These are phyloP conservation scores for Azorinus chamasolen DNA, from an alignment of 2,888 invertebrate genomes.

Conservation along the genomic window DNA sequence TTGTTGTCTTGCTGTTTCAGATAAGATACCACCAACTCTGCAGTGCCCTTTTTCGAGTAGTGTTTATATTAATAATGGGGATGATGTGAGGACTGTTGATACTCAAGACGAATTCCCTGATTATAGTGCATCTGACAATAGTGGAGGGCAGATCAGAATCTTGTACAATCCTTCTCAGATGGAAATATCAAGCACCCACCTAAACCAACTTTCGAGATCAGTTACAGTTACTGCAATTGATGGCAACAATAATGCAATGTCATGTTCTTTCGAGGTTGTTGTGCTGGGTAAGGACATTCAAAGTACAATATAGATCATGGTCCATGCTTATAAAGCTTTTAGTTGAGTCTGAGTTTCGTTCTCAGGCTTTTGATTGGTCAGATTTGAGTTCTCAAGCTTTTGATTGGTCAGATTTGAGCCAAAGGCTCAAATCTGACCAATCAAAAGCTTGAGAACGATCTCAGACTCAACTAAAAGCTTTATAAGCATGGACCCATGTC, in stretches of 20 bases:
- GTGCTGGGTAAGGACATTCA: constrained; percentile 59
- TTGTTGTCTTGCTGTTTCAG: constrained; percentile 28
- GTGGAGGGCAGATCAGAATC: background rate
- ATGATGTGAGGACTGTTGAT: too few relatives aligned
- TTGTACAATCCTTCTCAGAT: background rate
- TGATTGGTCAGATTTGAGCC: too few relatives aligned
- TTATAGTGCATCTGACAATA: background rate
- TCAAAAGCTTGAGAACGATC: too few relatives aligned
- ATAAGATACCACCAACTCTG: constrained; percentile 21
- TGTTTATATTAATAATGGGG: background rate
- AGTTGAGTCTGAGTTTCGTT: too few relatives aligned
- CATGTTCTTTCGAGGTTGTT: constrained; percentile 97
- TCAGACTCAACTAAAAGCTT: too few relatives aligned
- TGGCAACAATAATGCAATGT: constrained; percentile 88
- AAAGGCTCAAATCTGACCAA: too few relatives aligned
- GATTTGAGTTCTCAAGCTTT: too few relatives aligned
- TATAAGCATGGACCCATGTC: too few relatives aligned
- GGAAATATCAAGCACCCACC: background rate
- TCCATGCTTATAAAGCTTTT: too few relatives aligned
- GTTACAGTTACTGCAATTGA: constrained; percentile 17
- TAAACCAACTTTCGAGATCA: background rate
- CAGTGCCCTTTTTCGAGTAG: constrained; percentile 17
- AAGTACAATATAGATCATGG: too few relatives aligned
- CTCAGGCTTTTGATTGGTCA: too few relatives aligned
- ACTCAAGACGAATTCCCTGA: too few relatives aligned